Percentiles rank a stretch among this genome's conserved stretches.
phyloP scores from a whole-genome alignment of 2,113 vertebrate species.

The Nannospalax galili region DNA sequence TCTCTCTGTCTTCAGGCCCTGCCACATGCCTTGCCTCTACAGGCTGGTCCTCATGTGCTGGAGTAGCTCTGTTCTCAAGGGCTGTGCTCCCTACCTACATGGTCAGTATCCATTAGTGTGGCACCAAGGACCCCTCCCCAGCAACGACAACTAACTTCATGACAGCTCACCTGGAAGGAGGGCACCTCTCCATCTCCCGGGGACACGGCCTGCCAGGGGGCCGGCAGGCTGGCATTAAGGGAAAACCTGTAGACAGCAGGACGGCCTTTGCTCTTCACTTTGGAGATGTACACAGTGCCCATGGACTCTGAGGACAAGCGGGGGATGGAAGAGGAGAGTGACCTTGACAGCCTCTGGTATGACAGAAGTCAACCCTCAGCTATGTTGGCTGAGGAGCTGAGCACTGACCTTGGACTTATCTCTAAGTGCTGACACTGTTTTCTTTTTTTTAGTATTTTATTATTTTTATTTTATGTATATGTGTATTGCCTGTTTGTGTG shows the following conservation, averaged over 20 bases:
- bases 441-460: no score
- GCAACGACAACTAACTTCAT: fast-evolving
- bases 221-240: slow-evolving; percentile 90
- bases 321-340: background rate
- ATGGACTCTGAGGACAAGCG: slow-evolving; percentile 85
- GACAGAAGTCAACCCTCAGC: background rate
- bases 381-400: background rate
- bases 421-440: background rate
- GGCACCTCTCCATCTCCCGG: slow-evolving; percentile 91
- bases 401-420: background rate
- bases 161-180: slow-evolving; percentile 93
- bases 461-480: no score
- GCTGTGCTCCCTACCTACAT: no score
- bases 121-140: background rate
- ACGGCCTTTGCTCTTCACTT: slow-evolving; percentile 87
- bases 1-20: background rate
- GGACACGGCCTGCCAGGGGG: slow-evolving; percentile 91
- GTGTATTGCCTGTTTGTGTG: no score
- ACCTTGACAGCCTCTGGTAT: background rate
- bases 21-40: background rate
- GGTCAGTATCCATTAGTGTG: background rate
- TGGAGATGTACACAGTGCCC: slow-evolving; percentile 94
- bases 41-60: background rate
- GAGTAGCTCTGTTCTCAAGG: background rate
- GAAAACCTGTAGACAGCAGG: slow-evolving; percentile 94